Conservation (phyloP, 2,888 invertebrate species). For the Psylliodes chrysocephalus region DNA sequence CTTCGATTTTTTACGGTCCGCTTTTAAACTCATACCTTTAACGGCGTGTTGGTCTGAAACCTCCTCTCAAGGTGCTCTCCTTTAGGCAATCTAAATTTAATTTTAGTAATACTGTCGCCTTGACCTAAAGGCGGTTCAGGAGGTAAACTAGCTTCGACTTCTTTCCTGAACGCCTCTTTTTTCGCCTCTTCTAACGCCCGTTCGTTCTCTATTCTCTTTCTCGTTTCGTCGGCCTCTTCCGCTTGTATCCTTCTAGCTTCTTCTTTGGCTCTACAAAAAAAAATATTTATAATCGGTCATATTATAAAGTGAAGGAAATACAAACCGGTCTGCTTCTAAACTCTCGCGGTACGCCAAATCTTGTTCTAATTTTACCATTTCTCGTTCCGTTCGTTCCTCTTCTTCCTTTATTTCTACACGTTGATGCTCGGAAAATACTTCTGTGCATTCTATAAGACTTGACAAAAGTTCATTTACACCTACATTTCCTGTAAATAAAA, state of each 20-base stretch:
- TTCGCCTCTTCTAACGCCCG: constrained; percentile 77
- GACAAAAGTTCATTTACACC: constrained; percentile 90
- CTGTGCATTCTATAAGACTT: constrained; percentile 86
- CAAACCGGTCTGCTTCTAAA: constrained; percentile 82
- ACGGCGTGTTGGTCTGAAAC: constrained; percentile 72
- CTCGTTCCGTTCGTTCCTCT: constrained; percentile 87
- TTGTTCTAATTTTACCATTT: constrained; percentile 91
- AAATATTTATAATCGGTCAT: neutral
- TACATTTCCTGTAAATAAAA: constrained; percentile 73
- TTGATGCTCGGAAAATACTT: constrained; percentile 84
- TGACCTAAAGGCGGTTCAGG: constrained; percentile 73
- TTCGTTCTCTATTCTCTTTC: constrained; percentile 80
- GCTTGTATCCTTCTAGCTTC: constrained; percentile 84
- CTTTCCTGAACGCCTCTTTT: constrained; percentile 75
- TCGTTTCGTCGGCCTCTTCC: constrained; percentile 76
- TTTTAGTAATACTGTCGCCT: constrained; percentile 73
- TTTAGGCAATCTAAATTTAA: constrained; percentile 85
- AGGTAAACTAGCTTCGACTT: constrained; percentile 76
- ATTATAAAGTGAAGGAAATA: neutral
- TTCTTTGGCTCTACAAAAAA: constrained; percentile 78
- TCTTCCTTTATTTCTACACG: constrained; percentile 84
- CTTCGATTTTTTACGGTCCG: too few relatives aligned
- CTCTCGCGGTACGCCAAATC: constrained; percentile 93
- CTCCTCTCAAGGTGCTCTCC: constrained; percentile 81
- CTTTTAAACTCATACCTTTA: constrained; percentile 71